phyloP scores from a whole-genome alignment of 2,113 vertebrate genomes.

The Hyperoodon ampullatus region DNA sequence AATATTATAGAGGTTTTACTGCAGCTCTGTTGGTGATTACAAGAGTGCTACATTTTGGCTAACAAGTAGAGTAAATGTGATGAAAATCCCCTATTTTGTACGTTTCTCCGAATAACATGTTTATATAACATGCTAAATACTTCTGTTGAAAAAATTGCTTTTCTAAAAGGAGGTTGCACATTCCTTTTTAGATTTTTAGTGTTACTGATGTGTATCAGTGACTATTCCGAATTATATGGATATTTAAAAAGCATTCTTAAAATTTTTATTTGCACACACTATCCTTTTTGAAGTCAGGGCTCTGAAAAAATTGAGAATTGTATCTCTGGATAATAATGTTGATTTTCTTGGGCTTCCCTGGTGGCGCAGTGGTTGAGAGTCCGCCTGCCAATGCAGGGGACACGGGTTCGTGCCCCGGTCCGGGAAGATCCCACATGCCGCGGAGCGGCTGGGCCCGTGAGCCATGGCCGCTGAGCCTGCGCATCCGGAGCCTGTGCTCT shows the following conservation, averaged over 20 bases:
- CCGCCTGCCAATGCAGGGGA: too few relatives aligned
- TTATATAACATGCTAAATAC: slow-evolving; percentile 83
- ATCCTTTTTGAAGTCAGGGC: slow-evolving; percentile 5
- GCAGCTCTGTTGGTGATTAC: slow-evolving; percentile 69
- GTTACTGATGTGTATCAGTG: slow-evolving; percentile 2
- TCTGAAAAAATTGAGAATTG: background rate
- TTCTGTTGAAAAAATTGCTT: slow-evolving; percentile 81
- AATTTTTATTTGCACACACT: background rate
- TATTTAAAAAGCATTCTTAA: background rate
- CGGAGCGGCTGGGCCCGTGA: too few relatives aligned
- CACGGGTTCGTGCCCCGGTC: too few relatives aligned
- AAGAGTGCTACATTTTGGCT: slow-evolving; percentile 79
- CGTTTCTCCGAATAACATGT: slow-evolving; percentile 83
- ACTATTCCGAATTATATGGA: background rate
- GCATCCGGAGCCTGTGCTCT: too few relatives aligned
- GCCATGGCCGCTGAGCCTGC: too few relatives aligned
- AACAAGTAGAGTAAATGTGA: slow-evolving; percentile 83
- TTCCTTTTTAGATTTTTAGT: slow-evolving; percentile 65
- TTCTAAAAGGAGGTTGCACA: slow-evolving; percentile 76
- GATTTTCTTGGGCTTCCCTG: too few relatives aligned
- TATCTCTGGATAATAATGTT: background rate
- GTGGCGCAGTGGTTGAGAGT: too few relatives aligned
- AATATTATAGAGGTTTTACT: slow-evolving; percentile 76
- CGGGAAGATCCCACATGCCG: too few relatives aligned
- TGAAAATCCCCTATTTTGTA: slow-evolving; percentile 84